Evolutionary conservation across 2,888 invertebrate genomes (phyloP).

Genomic region (Tinea pellionella): DNA sequence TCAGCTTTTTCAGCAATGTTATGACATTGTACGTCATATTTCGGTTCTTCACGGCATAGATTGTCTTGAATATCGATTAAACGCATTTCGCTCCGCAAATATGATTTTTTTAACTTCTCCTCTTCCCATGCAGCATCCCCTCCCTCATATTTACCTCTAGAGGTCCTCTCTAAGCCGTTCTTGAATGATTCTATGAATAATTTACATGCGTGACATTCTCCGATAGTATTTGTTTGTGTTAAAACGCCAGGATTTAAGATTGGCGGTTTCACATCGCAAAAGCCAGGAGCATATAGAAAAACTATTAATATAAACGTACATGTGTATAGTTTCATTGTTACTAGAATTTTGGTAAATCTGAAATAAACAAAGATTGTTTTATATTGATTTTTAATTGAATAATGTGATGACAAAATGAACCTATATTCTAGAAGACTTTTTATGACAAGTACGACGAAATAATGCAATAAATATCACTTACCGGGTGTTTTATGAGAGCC

Average conservation of each 20-base stretch:
- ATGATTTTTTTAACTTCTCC: constrained; percentile 83
- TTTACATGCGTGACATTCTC: constrained; percentile 84
- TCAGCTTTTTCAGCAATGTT: constrained; percentile 87
- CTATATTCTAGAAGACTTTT: neutral
- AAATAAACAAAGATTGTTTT: neutral
- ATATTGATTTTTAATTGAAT: neutral
- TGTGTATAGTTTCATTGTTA: neutral
- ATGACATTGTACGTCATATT: constrained; percentile 84
- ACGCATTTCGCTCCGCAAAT: constrained; percentile 88
- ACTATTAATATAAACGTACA: neutral
- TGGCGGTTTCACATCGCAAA: constrained; percentile 32
- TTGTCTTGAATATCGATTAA: constrained; percentile 91
- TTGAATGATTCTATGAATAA: constrained; percentile 80
- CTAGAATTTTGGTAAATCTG: neutral
- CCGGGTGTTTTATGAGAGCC: neutral
- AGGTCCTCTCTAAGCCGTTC: constrained; percentile 83
- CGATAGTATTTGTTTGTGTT: constrained; percentile 61
- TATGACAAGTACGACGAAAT: neutral
- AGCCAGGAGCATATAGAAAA: neutral
- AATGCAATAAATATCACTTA: neutral
- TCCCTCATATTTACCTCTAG: constrained; percentile 91
- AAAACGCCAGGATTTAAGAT: constrained; percentile 36
- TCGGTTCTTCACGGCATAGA: constrained; percentile 80
- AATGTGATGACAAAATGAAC: neutral
- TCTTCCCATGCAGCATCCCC: constrained; percentile 96